phyloP scores from a whole-genome alignment of 1,140 invertebrate genomes.

The Mesaphorura yosii region DNA sequence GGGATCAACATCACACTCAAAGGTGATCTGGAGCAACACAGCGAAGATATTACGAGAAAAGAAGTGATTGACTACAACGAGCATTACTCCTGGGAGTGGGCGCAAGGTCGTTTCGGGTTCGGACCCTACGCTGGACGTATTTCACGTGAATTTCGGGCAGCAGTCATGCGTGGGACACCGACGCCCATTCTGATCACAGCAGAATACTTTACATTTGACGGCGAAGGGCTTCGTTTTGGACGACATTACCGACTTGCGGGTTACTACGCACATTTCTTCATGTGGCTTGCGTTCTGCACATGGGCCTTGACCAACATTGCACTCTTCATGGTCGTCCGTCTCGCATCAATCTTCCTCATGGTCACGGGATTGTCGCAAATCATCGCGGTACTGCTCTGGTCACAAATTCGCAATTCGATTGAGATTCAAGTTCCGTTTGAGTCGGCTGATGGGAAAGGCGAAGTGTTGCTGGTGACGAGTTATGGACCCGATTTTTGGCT shows the following conservation, averaged over 20 bases:
- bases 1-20: slow-evolving; percentile 49
- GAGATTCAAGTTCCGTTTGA: slow-evolving; percentile 47
- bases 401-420: slow-evolving; percentile 41
- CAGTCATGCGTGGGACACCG: slow-evolving; percentile 45
- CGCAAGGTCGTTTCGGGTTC: slow-evolving; percentile 46
- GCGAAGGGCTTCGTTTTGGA: slow-evolving; percentile 44
- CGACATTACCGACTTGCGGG: slow-evolving; percentile 50
- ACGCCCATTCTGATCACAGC: slow-evolving; percentile 51
- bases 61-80: slow-evolving; percentile 54
- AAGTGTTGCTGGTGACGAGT: slow-evolving; percentile 34
- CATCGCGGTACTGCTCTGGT: slow-evolving; percentile 37
- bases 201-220: slow-evolving; percentile 53
- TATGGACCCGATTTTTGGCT: slow-evolving; percentile 46
- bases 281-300: slow-evolving; percentile 48
- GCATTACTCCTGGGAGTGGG: slow-evolving; percentile 51
- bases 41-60: background rate
- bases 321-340: slow-evolving; percentile 43
- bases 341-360: slow-evolving; percentile 42
- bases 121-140: slow-evolving; percentile 41
- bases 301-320: slow-evolving; percentile 48
- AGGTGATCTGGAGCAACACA: background rate
- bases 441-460: slow-evolving; percentile 7
- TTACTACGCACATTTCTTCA: slow-evolving; percentile 48
- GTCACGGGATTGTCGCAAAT: slow-evolving; percentile 44
- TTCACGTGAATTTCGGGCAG: slow-evolving; percentile 44